These are phyloP conservation scores for Antitype chi DNA, from an alignment of 2,888 invertebrate species.

Conservation along the genomic window DNA sequence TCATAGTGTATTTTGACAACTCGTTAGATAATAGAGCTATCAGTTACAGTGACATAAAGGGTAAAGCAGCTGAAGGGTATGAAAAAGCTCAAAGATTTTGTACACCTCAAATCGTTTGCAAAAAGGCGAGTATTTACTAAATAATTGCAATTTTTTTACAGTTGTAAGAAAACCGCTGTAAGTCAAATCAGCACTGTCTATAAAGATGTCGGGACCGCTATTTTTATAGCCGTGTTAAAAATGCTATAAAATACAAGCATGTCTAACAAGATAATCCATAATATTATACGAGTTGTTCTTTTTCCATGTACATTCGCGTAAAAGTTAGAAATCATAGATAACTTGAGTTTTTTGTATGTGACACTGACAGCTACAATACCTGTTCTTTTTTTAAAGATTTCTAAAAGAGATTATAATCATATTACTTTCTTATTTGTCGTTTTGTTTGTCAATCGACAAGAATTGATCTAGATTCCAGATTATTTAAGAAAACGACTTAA, in stretches of 20 bases:
- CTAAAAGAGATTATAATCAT: slow-evolving; percentile 22
- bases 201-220: slow-evolving; percentile 1
- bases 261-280: slow-evolving; percentile 41
- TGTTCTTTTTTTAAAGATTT: slow-evolving; percentile 39
- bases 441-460: slow-evolving; percentile 25
- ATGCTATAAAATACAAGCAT: slow-evolving; percentile 39
- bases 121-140: background rate
- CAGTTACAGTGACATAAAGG: no score
- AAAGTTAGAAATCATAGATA: slow-evolving; percentile 50
- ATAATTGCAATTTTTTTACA: background rate
- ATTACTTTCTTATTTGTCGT: slow-evolving; percentile 30
- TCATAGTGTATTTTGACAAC: background rate
- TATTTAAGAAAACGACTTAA: slow-evolving; percentile 1
- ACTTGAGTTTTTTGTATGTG: slow-evolving; percentile 19
- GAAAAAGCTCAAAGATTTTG: background rate
- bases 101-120: background rate
- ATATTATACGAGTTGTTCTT: slow-evolving; percentile 27
- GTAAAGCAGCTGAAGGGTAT: background rate
- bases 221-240: slow-evolving; percentile 25
- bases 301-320: slow-evolving; percentile 37
- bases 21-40: no score
- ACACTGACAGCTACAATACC: slow-evolving; percentile 34
- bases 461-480: slow-evolving; percentile 20
- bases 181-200: background rate
- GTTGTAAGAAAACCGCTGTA: slow-evolving; percentile 14